Evolutionary conservation across 2,888 invertebrate genomes (phyloP), one percentile per base, ranked within the genome.

Genomic region (Platynereis dumerilii): DNA sequence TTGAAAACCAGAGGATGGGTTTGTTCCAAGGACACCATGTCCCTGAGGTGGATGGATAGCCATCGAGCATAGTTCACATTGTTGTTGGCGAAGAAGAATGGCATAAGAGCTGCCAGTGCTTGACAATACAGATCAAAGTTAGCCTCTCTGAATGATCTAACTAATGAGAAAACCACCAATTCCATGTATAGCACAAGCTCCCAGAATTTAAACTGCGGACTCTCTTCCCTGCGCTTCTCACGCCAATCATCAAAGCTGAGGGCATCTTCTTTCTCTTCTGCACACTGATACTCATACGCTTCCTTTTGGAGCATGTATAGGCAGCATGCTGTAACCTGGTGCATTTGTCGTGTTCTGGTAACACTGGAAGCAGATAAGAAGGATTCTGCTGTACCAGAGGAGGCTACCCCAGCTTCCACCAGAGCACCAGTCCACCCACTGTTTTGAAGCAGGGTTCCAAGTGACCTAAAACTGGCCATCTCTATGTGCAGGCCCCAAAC

Each of bases 401-500:
- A 58, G n/a, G 74, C 69, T 39, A 74, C 60, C 24, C 59, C 67
- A 45, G 72, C 69, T 45, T 69, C 66, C 5, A 67, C 67, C 1
- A 74, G 59, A 29, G 66, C 67, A 12, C 58, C 52, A 52, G 68
- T 69, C 73, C 70, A 71, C 1, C 77, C 78, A 67, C 72, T 74
- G 29, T 66, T 73, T 26, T 73, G 48, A 7, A 78, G 61, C 53
- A 67, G 64, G 42, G 65, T 63, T 15, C 76, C 78, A 24, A 78
- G 39, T 2, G 71, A 64, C 56, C 67, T 74, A 60, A 75, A 60
- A n/a, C 70, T 64, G 17, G 76, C 75, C 70, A 76, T 74, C 59
- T 79, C 77, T 57, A 73, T 76, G 64, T 80, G 77, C 45, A 79
- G 66, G 10, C 77, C 78, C 77, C 78, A 58, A 79, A 67, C 72